Conservation (phyloP, 2,113 vertebrate genomes). For the Orientallactaga bullata region DNA sequence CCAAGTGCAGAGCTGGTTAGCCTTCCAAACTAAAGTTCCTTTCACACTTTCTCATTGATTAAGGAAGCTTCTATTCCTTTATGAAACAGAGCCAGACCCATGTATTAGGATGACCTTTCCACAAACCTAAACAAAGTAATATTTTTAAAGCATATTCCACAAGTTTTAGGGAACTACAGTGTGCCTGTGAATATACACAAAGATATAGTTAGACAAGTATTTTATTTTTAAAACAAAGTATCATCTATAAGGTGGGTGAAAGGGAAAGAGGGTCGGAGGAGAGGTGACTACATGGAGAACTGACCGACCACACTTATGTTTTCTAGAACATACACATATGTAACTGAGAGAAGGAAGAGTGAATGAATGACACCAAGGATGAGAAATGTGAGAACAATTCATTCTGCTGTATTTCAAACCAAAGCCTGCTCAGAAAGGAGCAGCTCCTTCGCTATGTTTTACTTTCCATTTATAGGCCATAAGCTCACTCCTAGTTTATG, state of each 20-base stretch:
- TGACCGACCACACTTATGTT: background rate
- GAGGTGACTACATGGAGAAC: background rate
- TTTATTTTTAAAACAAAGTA: background rate
- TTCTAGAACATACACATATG: background rate
- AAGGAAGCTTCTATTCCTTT: slow-evolving; percentile 77
- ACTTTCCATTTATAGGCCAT: background rate
- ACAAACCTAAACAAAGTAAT: slow-evolving; percentile 13
- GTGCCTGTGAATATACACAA: background rate
- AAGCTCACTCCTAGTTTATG: background rate
- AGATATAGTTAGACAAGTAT: background rate
- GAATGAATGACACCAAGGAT: background rate
- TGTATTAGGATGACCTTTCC: slow-evolving; percentile 37
- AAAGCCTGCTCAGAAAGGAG: background rate
- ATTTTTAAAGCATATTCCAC: background rate
- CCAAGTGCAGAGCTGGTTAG: slow-evolving; percentile 80
- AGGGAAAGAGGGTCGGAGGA: background rate
- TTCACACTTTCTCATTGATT: slow-evolving; percentile 86
- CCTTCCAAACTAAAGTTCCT: slow-evolving; percentile 87
- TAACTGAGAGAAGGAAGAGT: background rate
- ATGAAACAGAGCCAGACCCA: slow-evolving; percentile 68
- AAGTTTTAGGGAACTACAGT: background rate
- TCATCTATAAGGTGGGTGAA: rapidly evolving
- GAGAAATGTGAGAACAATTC: background rate
- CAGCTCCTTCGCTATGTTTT: background rate
- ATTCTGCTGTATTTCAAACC: background rate